A percentile compares a stretch with the other conserved stretches of the same genome.
These are phyloP conservation scores for Rhombomys opimus DNA, from an alignment of 2,113 vertebrate species.

Conservation along the genomic window DNA sequence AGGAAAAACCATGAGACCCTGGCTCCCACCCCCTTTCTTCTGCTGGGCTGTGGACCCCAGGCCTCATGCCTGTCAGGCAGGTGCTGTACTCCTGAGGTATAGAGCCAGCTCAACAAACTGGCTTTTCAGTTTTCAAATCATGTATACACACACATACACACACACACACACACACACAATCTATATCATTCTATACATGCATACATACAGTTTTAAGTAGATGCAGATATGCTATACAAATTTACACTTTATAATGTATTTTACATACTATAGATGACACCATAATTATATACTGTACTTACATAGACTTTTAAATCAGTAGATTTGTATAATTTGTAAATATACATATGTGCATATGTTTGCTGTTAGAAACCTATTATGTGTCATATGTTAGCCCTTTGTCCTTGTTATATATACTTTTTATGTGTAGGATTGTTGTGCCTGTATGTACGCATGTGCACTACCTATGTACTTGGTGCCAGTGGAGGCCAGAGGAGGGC, in stretches of 20 bases:
- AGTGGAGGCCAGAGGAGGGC: not conserved
- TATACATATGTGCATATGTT: not conserved
- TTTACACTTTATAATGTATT: constrained; percentile 4
- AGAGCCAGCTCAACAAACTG: not conserved
- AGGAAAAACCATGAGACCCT: not conserved
- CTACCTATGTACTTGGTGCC: not conserved
- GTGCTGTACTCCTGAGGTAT: not conserved
- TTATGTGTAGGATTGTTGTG: not conserved
- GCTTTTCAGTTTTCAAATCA: not conserved
- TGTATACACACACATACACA: not conserved
- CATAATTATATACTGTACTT: not conserved
- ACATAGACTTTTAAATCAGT: not conserved
- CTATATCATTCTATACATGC: not conserved
- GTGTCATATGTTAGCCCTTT: not conserved
- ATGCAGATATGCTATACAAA: not conserved
- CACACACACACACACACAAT: not conserved
- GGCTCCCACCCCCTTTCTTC: not conserved
- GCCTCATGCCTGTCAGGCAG: not conserved
- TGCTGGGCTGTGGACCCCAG: not conserved
- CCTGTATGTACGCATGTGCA: not conserved
- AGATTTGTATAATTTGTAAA: not conserved
- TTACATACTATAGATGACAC: not conserved
- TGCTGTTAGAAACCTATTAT: not conserved
- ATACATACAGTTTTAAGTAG: not conserved
- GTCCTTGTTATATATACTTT: not conserved